phyloP scores from a whole-genome alignment of 2,797 vertebrate species.

The Emys orbicularis region DNA sequence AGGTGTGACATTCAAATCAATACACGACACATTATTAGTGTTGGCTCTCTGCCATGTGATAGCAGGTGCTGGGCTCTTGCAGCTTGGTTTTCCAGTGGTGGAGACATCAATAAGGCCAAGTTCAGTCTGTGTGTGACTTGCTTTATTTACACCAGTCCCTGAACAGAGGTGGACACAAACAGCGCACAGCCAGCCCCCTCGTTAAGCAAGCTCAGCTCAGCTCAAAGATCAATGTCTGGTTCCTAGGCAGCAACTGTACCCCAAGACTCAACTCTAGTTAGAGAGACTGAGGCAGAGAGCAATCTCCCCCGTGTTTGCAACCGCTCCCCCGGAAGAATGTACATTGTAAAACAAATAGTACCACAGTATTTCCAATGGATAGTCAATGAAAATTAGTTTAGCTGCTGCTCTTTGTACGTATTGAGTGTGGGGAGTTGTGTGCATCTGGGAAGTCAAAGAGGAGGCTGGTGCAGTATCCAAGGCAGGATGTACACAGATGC shows the following conservation, averaged over 20 bases:
- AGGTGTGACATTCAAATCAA: not conserved
- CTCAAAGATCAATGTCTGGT: not conserved
- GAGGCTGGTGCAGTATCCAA: not conserved
- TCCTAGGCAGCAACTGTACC: not conserved
- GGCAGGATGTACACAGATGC: too few species aligned
- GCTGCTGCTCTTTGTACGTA: too few species aligned
- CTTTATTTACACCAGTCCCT: not conserved
- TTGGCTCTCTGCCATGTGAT: not conserved
- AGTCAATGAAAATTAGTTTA: too few species aligned
- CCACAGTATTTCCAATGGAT: not conserved
- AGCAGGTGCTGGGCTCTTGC: not conserved
- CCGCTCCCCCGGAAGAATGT: not conserved
- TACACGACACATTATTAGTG: too few species aligned
- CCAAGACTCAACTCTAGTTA: not conserved
- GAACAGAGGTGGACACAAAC: not conserved
- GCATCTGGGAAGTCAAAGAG: not conserved
- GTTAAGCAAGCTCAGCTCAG: not conserved
- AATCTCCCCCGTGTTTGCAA: not conserved
- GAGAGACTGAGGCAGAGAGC: not conserved
- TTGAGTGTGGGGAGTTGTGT: too few species aligned
- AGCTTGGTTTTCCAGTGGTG: too few species aligned
- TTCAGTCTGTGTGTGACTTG: not conserved
- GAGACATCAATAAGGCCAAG: not conserved
- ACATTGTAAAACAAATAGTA: not conserved
- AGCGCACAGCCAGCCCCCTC: not conserved